Conservation (phyloP, 2,797 vertebrate genomes). For the Crenuchus spilurus region DNA sequence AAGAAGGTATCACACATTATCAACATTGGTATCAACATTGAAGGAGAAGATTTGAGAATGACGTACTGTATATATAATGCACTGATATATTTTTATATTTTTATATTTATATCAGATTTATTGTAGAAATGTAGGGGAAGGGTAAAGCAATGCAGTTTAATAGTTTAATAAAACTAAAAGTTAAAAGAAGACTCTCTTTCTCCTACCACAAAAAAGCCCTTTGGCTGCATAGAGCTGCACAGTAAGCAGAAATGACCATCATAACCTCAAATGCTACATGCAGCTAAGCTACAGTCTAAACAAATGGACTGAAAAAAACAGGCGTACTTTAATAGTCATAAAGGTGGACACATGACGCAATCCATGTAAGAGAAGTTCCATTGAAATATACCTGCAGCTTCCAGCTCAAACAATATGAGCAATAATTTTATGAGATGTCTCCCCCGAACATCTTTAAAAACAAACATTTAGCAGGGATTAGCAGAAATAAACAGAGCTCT, state of each 20-base stretch:
- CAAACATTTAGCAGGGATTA: constrained; percentile 69
- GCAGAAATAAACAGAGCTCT: constrained; percentile 79
- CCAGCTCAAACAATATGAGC: constrained; percentile 68
- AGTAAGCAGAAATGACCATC: constrained; percentile 20
- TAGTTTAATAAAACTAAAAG: not conserved
- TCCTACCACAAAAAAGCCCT: not conserved
- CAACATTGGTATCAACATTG: too few species aligned
- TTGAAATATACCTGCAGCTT: constrained; percentile 65
- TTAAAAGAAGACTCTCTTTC: not conserved
- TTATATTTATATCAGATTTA: not conserved
- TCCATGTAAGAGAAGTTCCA: constrained; percentile 17
- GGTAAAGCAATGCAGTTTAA: too few species aligned
- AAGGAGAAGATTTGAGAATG: too few species aligned
- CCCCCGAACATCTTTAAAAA: constrained; percentile 78
- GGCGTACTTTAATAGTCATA: constrained; percentile 32
- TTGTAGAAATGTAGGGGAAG: too few species aligned
- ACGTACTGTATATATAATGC: too few species aligned
- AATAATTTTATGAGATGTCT: constrained; percentile 68
- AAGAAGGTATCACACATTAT: too few species aligned
- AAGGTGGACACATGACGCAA: constrained; percentile 27
- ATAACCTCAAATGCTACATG: constrained; percentile 33
- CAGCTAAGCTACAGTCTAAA: constrained; percentile 48
- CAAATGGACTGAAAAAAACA: constrained; percentile 21
- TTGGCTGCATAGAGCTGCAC: not conserved
- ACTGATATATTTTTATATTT: too few species aligned